Evolutionary conservation across 2,888 invertebrate genomes (phyloP), one percentile per base, ranked within the genome.

Genomic region (Lepidochitona cinerea): DNA sequence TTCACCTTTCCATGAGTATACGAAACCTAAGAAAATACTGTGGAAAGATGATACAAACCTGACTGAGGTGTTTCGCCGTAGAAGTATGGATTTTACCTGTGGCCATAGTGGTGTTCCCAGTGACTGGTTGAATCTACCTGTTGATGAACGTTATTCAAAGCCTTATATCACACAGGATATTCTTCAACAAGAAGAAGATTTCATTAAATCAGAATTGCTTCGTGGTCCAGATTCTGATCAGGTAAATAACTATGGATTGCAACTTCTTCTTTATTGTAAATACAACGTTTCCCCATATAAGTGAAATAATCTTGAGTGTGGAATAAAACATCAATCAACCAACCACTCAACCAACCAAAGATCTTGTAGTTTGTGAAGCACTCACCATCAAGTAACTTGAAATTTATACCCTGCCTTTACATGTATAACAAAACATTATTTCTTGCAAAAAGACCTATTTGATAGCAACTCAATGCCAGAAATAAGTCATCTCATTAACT

Each of bases 61-160:
- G 76, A 37, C 26, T 35, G 71, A 75, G 37, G 35, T 78, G 74
- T 18, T 74, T 41, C 18, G 37, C 35, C 35, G 35, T 18, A 35
- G 35, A n/a, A n/a, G n/a, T 18, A 6, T 66, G 35, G 59, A 59
- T 23, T 59, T 59, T 26, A 29, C 35, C 32, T 68, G 68, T 32
- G 26, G 68, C 36, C 18, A 66, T 52, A 85, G 84, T 68, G 83
- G 84, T 66, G 82, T 86, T 4, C 88, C 88, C 0, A 82, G 86
- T 68, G 86, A 86, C 64, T 88, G 88, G 88, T 85, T 86, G 70
- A 77, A 78, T 6, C 82, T 86, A 77, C 84, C 88, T 6, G 86
- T 85, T 9, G 86, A 87, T 72, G 81, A 84, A 72, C 87, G 85
- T 74, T 88, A 87, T 70, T 79, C 78, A 41, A 81, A 80, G 68